Evolutionary conservation across 2,888 invertebrate species (phyloP).

Genomic region (Leptinotarsa haldemani): DNA sequence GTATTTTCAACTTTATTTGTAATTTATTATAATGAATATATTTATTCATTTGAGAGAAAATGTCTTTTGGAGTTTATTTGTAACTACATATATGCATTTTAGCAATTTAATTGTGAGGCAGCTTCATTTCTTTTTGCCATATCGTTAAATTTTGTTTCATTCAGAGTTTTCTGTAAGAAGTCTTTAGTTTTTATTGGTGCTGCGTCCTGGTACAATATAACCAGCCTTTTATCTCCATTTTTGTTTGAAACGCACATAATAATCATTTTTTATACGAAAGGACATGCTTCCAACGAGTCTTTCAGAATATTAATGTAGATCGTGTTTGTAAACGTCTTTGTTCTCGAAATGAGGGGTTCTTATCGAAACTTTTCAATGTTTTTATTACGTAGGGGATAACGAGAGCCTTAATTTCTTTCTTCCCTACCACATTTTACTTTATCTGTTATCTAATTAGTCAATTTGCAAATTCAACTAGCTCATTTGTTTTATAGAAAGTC

Average conservation of each 20-base stretch:
- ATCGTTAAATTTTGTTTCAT: conserved; percentile 22
- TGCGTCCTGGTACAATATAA: conserved; percentile 55
- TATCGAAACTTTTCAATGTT: conserved; percentile 62
- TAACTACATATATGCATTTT: background rate
- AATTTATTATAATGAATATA: too few relatives aligned
- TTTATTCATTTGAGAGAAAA: too few relatives aligned
- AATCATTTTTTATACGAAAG: conserved; percentile 62
- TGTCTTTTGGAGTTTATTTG: too few relatives aligned
- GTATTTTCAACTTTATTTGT: too few relatives aligned
- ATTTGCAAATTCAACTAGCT: conserved; percentile 53
- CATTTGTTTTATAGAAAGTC: conserved; percentile 31
- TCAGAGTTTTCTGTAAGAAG: conserved; percentile 49
- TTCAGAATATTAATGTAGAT: conserved; percentile 62
- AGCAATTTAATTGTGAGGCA: background rate
- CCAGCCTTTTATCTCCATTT: conserved; percentile 62
- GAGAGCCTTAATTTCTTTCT: conserved; percentile 53
- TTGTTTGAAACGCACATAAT: conserved; percentile 61
- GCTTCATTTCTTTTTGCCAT: background rate
- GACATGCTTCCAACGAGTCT: conserved; percentile 55
- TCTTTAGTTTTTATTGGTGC: conserved; percentile 60
- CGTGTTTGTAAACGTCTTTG: conserved; percentile 63
- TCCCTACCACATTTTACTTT: conserved; percentile 52
- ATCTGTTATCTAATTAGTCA: conserved; percentile 60
- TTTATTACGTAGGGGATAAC: conserved; percentile 58
- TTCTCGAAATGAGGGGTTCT: conserved; percentile 62